A percentile compares a stretch with the other conserved stretches of the same genome.
phyloP scores from a whole-genome alignment of 2,797 vertebrate species.

The Ctenochaetus hawaiiensis region DNA sequence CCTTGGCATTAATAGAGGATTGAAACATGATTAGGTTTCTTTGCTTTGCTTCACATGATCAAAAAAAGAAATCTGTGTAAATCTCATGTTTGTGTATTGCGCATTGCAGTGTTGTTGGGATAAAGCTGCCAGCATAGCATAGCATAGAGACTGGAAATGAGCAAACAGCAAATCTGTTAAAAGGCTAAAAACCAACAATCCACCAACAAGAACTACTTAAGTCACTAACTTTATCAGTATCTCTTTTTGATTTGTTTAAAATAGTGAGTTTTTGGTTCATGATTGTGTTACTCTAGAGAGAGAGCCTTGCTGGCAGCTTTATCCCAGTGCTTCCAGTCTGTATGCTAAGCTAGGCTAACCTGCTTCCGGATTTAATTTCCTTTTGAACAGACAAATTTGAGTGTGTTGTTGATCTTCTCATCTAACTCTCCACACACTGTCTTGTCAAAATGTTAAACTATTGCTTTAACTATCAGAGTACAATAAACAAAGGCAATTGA shows the following conservation, averaged over 20 bases:
- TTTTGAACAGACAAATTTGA: background rate
- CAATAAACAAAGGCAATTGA: conserved; percentile 31
- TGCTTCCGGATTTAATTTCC: background rate
- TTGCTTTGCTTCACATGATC: background rate
- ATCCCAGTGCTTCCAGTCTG: background rate
- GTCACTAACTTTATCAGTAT: background rate
- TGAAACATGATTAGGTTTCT: background rate
- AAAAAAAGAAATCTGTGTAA: background rate
- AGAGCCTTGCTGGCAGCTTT: background rate
- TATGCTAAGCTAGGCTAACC: conserved; percentile 1
- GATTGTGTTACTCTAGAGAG: too few species aligned
- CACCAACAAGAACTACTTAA: background rate
- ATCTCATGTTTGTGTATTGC: background rate
- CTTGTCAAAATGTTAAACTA: conserved; percentile 25
- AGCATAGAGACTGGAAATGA: background rate
- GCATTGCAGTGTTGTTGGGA: too few species aligned
- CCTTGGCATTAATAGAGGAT: background rate
- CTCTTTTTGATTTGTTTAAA: background rate
- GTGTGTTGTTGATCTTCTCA: background rate
- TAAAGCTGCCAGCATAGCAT: too few species aligned
- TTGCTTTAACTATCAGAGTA: conserved; percentile 26
- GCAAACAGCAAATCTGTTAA: background rate
- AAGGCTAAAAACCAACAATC: background rate
- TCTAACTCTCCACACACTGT: background rate
- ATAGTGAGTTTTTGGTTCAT: background rate